These are phyloP conservation scores for Alfaro cultratus DNA, from an alignment of 2,797 vertebrate genomes.

Conservation along the genomic window DNA sequence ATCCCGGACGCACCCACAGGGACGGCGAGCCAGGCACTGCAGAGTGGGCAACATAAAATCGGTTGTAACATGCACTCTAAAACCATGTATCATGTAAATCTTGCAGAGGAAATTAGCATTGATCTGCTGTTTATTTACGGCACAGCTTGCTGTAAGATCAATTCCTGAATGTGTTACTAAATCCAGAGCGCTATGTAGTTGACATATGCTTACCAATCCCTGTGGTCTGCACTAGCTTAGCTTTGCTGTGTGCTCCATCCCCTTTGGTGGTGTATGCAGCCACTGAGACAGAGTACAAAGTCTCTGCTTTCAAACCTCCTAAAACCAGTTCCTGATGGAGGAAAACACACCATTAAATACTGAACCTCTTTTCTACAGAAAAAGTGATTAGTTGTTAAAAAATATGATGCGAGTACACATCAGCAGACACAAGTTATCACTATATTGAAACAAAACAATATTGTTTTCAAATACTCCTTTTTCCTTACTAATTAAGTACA, in stretches of 20 bases:
- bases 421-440: neutral
- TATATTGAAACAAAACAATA: neutral
- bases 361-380: conserved; percentile 14
- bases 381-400: conserved; percentile 3
- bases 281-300: conserved; percentile 90
- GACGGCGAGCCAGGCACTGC: conserved; percentile 89
- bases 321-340: conserved; percentile 88
- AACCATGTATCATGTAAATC: conserved; percentile 51
- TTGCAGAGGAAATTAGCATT: conserved; percentile 56
- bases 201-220: conserved; percentile 85
- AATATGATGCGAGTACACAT: neutral
- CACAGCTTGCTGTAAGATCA: conserved; percentile 55
- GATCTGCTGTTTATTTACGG: conserved; percentile 63
- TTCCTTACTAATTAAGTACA: neutral
- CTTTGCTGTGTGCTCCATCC: conserved; percentile 91
- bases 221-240: conserved; percentile 87
- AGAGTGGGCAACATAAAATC: conserved; percentile 51
- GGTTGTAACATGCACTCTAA: conserved; percentile 22
- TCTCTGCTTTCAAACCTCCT: conserved; percentile 88
- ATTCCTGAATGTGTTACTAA: conserved; percentile 60
- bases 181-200: conserved; percentile 51
- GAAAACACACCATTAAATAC: conserved; percentile 32
- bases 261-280: conserved; percentile 85
- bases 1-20: conserved; percentile 85
- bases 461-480: neutral